Percentiles rank a stretch among this genome's conserved stretches.
Conservation (phyloP, 1,140 invertebrate genomes). For the Drosophila orosa region DNA sequence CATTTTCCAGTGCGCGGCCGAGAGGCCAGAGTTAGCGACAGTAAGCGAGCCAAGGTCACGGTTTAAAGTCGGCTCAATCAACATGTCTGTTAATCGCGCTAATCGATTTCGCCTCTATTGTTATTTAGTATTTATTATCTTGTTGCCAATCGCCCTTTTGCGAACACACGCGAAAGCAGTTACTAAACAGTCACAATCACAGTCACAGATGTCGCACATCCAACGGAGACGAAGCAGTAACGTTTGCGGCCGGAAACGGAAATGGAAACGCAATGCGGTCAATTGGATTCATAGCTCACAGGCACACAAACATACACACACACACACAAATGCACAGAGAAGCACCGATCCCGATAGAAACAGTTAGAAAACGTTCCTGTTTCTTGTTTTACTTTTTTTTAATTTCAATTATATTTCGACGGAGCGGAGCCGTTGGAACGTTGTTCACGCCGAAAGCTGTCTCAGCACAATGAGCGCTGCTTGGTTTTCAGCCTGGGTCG, state of each 20-base stretch:
- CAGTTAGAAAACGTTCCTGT: constrained; percentile 38
- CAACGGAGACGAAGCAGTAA: constrained; percentile 24
- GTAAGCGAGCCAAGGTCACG: constrained; percentile 83
- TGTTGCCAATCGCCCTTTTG: constrained; percentile 21
- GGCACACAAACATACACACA: constrained; percentile 34
- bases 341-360: constrained; percentile 27
- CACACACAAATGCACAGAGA: constrained; percentile 30
- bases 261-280: constrained; percentile 59
- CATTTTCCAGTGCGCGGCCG: constrained; percentile 82
- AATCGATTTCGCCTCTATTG: constrained; percentile 30
- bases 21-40: constrained; percentile 77
- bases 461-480: constrained; percentile 73
- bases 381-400: constrained; percentile 28
- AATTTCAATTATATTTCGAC: constrained; percentile 10
- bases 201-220: constrained; percentile 27
- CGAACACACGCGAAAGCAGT: constrained; percentile 13
- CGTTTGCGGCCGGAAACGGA: constrained; percentile 48
- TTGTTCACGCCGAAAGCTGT: constrained; percentile 83
- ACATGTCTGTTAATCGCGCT: constrained; percentile 73
- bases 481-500: constrained; percentile 28
- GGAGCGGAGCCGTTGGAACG: constrained; percentile 59
- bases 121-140: constrained; percentile 25
- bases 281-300: constrained; percentile 69
- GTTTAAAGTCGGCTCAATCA: constrained; percentile 84
- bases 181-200: constrained; percentile 33